Conservation (phyloP, 2,888 invertebrate genomes). For the Andricus quercusramuli region DNA sequence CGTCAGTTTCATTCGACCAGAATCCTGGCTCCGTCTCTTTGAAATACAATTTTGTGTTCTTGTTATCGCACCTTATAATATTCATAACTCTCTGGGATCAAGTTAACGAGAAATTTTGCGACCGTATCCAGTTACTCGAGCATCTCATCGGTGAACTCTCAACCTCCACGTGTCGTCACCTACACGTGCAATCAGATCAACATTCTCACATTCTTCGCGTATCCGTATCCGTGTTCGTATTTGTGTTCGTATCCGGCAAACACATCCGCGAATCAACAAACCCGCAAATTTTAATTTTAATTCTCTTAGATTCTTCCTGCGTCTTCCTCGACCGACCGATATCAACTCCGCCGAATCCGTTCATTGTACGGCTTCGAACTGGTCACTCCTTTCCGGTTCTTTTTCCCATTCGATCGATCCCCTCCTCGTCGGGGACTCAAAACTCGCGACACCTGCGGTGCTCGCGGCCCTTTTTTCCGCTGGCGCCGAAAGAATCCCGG, state of each 20-base stretch:
- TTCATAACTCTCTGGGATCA: constrained; percentile 25
- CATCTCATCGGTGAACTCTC: constrained; percentile 13
- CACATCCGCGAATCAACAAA: not conserved
- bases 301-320: not conserved
- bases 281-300: not conserved
- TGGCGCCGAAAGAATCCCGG: constrained; percentile 45
- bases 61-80: constrained; percentile 26
- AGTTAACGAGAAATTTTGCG: constrained; percentile 20
- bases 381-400: constrained; percentile 42
- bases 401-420: constrained; percentile 35
- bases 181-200: constrained; percentile 35
- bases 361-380: constrained; percentile 46
- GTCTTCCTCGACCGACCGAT: not conserved
- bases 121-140: constrained; percentile 22
- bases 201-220: constrained; percentile 23
- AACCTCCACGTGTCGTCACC: constrained; percentile 22
- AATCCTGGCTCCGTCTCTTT: constrained; percentile 26
- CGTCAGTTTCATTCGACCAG: constrained; percentile 4
- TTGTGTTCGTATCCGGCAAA: not conserved
- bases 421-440: constrained; percentile 39
- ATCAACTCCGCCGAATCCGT: constrained; percentile 32
- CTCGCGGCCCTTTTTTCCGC: constrained; percentile 48
- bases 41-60: constrained; percentile 31
- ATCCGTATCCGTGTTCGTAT: not conserved
- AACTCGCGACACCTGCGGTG: constrained; percentile 47